Evolutionary conservation across 1,140 invertebrate genomes (phyloP).

Genomic region (Solenopsis fugax): DNA sequence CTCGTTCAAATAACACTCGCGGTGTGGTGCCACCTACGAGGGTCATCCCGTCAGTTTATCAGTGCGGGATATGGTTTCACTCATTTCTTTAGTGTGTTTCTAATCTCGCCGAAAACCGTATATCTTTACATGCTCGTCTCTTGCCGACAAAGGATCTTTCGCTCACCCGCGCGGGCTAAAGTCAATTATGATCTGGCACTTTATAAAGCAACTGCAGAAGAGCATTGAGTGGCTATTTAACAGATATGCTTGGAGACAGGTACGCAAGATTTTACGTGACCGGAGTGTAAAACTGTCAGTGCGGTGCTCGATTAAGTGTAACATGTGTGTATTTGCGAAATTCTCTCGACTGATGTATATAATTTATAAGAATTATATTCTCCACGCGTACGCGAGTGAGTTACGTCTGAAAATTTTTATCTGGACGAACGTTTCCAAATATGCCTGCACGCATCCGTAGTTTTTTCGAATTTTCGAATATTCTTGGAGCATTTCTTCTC

Average conservation of each 20-base stretch:
- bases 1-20: conserved; percentile 36
- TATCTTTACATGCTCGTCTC: conserved; percentile 47
- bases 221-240: conserved; percentile 61
- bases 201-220: conserved; percentile 65
- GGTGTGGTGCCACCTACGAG: conserved; percentile 77
- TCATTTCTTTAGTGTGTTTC: background rate
- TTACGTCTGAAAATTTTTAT: background rate
- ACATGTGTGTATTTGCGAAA: background rate
- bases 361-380: background rate
- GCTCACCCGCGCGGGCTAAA: conserved; percentile 21
- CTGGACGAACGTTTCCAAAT: background rate
- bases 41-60: conserved; percentile 59
- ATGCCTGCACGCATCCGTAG: background rate
- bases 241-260: conserved; percentile 72
- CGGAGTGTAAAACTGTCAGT: conserved; percentile 2
- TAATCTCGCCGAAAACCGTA: background rate
- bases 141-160: background rate
- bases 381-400: background rate
- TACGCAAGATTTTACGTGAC: conserved; percentile 59
- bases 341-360: background rate
- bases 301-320: background rate
- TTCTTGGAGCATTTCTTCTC: background rate
- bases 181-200: conserved; percentile 75
- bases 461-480: background rate
- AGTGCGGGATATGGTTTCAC: background rate